Evolutionary conservation across 1,140 invertebrate genomes (phyloP).

Genomic region (Papilio polytes): DNA sequence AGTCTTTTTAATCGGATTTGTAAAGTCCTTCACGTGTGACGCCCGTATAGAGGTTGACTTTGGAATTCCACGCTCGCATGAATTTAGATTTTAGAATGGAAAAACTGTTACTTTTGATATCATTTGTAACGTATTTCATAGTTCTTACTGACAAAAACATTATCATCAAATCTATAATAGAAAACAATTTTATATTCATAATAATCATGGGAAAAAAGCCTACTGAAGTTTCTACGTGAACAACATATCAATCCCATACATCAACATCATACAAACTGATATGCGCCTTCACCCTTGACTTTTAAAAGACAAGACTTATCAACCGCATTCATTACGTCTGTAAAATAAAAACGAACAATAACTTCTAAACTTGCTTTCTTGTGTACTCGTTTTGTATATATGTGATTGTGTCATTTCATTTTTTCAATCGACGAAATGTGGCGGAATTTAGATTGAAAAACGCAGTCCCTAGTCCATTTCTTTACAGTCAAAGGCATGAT

Average conservation of each 20-base stretch:
- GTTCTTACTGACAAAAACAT: not conserved
- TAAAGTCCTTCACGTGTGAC: slow-evolving; percentile 17
- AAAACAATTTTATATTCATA: not conserved
- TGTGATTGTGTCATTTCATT: too few relatives aligned
- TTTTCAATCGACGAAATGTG: too few relatives aligned
- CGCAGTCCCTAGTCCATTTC: too few relatives aligned
- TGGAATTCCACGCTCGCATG: not conserved
- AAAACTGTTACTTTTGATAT: not conserved
- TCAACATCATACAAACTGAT: not conserved
- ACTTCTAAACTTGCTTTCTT: too few relatives aligned
- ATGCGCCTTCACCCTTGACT: not conserved
- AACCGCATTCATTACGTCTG: too few relatives aligned
- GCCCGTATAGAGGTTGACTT: slow-evolving; percentile 4
- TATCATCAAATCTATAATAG: not conserved
- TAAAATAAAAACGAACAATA: too few relatives aligned
- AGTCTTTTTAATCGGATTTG: slow-evolving; percentile 26
- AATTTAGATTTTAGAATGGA: slow-evolving; percentile 7
- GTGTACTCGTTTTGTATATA: too few relatives aligned
- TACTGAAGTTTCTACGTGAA: not conserved
- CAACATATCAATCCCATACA: not conserved
- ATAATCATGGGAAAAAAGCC: not conserved
- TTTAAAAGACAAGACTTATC: too few relatives aligned
- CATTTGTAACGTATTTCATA: not conserved
- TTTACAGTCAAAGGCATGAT: not conserved
- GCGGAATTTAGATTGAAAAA: too few relatives aligned